Evolutionary conservation across 2,888 invertebrate species (phyloP), one percentile per base, ranked within the genome.

Genomic region (Eupithecia vulgata): DNA sequence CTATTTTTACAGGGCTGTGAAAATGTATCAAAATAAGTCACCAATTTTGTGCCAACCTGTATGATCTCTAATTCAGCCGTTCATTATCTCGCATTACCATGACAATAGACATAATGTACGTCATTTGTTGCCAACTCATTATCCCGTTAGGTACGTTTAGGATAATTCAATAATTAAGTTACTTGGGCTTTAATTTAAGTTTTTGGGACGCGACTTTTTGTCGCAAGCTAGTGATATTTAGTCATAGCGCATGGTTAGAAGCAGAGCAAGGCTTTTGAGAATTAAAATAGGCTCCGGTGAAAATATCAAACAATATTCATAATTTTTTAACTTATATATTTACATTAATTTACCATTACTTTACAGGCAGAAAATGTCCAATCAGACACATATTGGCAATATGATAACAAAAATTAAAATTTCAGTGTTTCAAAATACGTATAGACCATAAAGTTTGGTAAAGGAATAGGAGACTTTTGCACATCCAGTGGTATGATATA

Each of bases 51-150:
- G 34, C 15, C 37, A 65, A 21, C 65, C 65, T 40, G 2, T 65
- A 42, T 21, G 12, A 37, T 65, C 40, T 42, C 40, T 65, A 68
- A 74, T 71, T 70, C 35, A 70, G 48, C 45, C 72, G 45, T 67
- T 75, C 65, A 70, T 75, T 75, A 72, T 67, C 40, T 72, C 35
- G n/a, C 69, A 75, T 75, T 75, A 72, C 68, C 75, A 72, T 72
- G 73, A 75, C 72, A 75, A 70, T 68, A 66, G 59, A 65, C 35
- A 45, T 69, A 70, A 77, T 70, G 67, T 35, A 37, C 61, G 71
- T 75, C 70, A 75, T 77, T 73, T 74, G 70, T 77, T 73, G 68
- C 0, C n/a, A 70, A 69, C 71, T 74, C 67, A 67, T 75, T 75
- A 72, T 67, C 21, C 42, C 42, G 62, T 74, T 69, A 67, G 71